phyloP scores from a whole-genome alignment of 2,797 vertebrate genomes.

The Chelon auratus region DNA sequence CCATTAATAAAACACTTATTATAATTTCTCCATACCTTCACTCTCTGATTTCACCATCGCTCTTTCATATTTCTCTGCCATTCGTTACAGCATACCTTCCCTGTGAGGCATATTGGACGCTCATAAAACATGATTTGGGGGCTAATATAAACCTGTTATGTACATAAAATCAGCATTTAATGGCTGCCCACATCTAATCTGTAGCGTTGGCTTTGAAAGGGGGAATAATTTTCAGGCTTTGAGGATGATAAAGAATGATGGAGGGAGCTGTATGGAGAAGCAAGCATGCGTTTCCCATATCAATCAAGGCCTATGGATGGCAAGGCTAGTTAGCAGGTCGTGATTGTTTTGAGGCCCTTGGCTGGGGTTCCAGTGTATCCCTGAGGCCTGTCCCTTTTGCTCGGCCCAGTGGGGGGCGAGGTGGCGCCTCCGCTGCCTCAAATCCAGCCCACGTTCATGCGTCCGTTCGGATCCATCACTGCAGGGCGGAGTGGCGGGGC shows the following conservation, averaged over 20 bases:
- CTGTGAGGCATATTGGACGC: slow-evolving; percentile 42
- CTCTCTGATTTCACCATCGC: slow-evolving; percentile 66
- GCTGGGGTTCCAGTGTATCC: slow-evolving; percentile 83
- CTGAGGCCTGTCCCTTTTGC: slow-evolving; percentile 88
- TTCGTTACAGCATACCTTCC: slow-evolving; percentile 70
- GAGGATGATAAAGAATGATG: slow-evolving; percentile 80
- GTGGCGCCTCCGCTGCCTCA: slow-evolving; percentile 83
- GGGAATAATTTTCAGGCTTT: slow-evolving; percentile 79
- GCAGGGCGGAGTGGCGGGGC: slow-evolving; percentile 78
- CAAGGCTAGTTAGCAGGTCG: slow-evolving; percentile 91
- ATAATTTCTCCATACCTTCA: slow-evolving; percentile 68
- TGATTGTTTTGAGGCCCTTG: slow-evolving; percentile 91
- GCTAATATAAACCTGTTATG: slow-evolving; percentile 82
- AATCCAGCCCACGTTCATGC: slow-evolving; percentile 97
- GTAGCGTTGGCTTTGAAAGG: slow-evolving; percentile 73
- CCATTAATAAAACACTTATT: slow-evolving; percentile 68
- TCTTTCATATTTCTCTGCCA: slow-evolving; percentile 75
- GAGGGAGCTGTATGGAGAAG: slow-evolving; percentile 73
- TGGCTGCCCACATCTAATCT: slow-evolving; percentile 77
- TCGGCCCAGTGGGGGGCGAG: slow-evolving; percentile 89
- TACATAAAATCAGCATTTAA: slow-evolving; percentile 82
- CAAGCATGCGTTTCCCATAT: slow-evolving; percentile 94
- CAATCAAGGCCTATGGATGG: slow-evolving; percentile 93
- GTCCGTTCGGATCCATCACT: slow-evolving; percentile 99
- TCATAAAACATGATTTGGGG: slow-evolving; percentile 64